Conservation (phyloP, 2,888 invertebrate genomes). For the Torymus tubicola region DNA sequence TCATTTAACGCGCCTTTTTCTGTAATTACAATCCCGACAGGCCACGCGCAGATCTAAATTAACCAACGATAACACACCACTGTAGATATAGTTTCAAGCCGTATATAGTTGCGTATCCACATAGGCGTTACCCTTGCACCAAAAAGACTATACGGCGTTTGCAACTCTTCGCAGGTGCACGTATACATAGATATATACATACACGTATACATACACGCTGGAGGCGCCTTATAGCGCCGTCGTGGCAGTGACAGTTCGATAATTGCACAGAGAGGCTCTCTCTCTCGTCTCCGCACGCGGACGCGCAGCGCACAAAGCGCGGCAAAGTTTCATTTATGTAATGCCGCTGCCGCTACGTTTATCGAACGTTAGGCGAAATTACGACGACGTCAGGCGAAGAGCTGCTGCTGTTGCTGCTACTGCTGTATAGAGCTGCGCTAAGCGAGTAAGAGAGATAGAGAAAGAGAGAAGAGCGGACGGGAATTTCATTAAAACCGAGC, state of each 20-base stretch:
- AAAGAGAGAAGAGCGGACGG: background rate
- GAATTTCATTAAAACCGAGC: conserved; percentile 18
- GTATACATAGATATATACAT: too few species aligned
- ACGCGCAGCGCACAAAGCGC: conserved; percentile 21
- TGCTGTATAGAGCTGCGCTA: background rate
- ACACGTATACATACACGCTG: too few species aligned
- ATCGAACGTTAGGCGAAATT: conserved; percentile 40
- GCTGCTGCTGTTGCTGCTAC: too few species aligned
- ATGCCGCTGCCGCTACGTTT: background rate
- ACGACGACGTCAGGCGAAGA: conserved; percentile 21
- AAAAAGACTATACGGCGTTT: too few species aligned
- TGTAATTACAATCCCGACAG: too few species aligned
- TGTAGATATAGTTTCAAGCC: too few species aligned
- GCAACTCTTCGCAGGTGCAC: too few species aligned
- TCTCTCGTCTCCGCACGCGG: conserved; percentile 20
- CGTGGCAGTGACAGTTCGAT: conserved; percentile 62
- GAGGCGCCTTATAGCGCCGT: conserved; percentile 60
- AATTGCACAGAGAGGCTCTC: conserved; percentile 55
- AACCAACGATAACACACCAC: too few species aligned
- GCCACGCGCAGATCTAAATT: too few species aligned
- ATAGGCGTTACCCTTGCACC: too few species aligned
- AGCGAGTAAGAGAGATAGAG: background rate
- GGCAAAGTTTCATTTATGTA: conserved; percentile 33
- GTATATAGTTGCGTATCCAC: too few species aligned
- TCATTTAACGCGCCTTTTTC: too few species aligned